A percentile compares a stretch with the other conserved stretches of the same genome.
phyloP scores from a whole-genome alignment of 2,888 invertebrate species.

The Tipula confusa region DNA sequence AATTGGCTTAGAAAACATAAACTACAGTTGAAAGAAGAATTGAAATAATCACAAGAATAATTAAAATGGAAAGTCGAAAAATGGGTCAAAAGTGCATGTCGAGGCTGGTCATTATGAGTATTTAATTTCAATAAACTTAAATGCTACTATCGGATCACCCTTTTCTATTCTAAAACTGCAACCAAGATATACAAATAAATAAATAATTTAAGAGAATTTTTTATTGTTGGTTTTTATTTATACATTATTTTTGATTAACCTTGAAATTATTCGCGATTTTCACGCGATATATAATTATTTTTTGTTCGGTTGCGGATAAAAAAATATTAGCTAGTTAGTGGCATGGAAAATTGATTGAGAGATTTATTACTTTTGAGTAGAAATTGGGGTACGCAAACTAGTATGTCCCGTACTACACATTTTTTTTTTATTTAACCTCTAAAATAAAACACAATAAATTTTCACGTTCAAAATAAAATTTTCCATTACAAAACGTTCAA shows the following conservation, averaged over 20 bases:
- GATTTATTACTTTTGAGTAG: background rate
- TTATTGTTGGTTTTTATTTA: background rate
- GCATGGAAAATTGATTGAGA: background rate
- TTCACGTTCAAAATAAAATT: background rate
- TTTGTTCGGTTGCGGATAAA: background rate
- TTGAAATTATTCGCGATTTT: slow-evolving; percentile 3
- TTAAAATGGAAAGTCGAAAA: too few species aligned
- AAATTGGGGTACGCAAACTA: background rate
- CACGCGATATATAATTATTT: background rate
- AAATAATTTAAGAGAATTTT: background rate
- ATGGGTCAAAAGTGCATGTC: too few species aligned
- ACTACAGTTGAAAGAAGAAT: too few species aligned
- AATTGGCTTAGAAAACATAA: too few species aligned
- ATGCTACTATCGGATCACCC: too few species aligned
- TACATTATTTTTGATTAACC: background rate
- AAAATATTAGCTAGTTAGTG: background rate
- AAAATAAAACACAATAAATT: background rate
- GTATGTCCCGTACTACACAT: background rate
- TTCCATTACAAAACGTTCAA: background rate
- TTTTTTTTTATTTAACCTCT: background rate
- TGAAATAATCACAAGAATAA: too few species aligned
- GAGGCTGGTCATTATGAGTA: too few species aligned
- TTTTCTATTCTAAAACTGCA: too few species aligned
- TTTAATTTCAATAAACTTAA: too few species aligned
- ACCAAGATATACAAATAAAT: background rate